These are phyloP conservation scores for Crax fasciolata DNA, from an alignment of 2,797 vertebrate species.

Conservation along the genomic window DNA sequence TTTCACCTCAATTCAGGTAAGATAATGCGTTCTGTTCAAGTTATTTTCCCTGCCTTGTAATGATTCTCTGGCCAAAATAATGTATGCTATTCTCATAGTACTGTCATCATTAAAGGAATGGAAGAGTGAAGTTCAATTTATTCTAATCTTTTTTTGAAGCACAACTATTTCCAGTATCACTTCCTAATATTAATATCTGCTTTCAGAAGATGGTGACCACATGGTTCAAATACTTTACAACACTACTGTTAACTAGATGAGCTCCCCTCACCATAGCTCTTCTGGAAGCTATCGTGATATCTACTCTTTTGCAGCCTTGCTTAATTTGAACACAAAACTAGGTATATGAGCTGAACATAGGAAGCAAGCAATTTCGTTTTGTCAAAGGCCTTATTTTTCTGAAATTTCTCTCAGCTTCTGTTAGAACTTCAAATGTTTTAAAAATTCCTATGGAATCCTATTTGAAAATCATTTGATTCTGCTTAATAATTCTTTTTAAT, in stretches of 20 bases:
- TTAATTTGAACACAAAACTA: background rate
- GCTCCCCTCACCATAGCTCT: background rate
- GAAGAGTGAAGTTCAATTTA: background rate
- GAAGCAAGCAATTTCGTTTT: background rate
- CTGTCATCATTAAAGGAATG: background rate
- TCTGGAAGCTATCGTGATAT: background rate
- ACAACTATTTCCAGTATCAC: background rate
- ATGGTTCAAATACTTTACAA: background rate
- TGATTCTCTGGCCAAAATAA: background rate
- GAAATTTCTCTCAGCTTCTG: background rate
- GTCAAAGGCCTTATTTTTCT: background rate
- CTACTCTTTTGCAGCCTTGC: background rate
- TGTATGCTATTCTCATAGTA: background rate
- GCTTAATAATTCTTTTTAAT: background rate
- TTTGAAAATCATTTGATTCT: background rate
- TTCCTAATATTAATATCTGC: background rate
- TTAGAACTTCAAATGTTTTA: background rate
- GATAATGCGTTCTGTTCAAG: background rate
- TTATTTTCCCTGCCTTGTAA: background rate
- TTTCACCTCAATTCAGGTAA: background rate
- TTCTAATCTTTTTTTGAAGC: background rate
- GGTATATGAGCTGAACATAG: background rate
- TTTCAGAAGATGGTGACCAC: background rate
- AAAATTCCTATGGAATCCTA: background rate
- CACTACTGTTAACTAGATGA: background rate